Evolutionary conservation across 2,113 vertebrate genomes (phyloP), one percentile per base, ranked within the genome.

Genomic region (Heliornis fulica): DNA sequence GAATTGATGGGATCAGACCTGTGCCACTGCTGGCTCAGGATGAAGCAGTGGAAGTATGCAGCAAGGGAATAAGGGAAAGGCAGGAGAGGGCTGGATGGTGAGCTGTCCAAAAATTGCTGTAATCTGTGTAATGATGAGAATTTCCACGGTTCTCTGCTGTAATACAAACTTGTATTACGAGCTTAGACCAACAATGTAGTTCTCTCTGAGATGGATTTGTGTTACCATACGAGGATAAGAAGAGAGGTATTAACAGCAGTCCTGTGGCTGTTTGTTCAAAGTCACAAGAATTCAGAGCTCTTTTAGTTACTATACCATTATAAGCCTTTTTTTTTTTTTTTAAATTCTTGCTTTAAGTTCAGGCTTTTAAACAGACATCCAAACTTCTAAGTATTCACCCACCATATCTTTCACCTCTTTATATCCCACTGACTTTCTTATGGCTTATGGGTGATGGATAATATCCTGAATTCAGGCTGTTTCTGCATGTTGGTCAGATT

Each of bases 131-230:
- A n/a, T 5, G 10, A n/a, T 31, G 19, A 38, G 34, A 38, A 5
- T 32, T 25, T 1, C 1, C 12, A 23, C 1, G 0, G 41, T 65
- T 87, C 11, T 61, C 31, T 70, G 13, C 23, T 6, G 11, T 15
- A 17, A 8, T 15, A 46, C 17, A 32, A 25, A n/a, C 9, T 87
- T 85, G 23, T 2, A 2, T 6, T 9, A 3, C 54, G 34, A 46
- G 11, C 22, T 63, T 31, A 10, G 34, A 7, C 25, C 31, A 51
- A 32, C 15, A 41, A 12, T 7, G 11, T 16, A 0, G 0, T 54
- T 4, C 7, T 61, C 36, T 53, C 59, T 80, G 32, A 20, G 15
- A 0, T 0, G 79, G 22, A 10, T 43, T 25, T 1, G 0, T 21
- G 20, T 66, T 50, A 20, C 29, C 53, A 36, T 12, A 43, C 0